Evolutionary conservation across 2,797 vertebrate genomes (phyloP), one percentile per base, ranked within the genome.

Genomic region (Phrynocephalus vlangalii): DNA sequence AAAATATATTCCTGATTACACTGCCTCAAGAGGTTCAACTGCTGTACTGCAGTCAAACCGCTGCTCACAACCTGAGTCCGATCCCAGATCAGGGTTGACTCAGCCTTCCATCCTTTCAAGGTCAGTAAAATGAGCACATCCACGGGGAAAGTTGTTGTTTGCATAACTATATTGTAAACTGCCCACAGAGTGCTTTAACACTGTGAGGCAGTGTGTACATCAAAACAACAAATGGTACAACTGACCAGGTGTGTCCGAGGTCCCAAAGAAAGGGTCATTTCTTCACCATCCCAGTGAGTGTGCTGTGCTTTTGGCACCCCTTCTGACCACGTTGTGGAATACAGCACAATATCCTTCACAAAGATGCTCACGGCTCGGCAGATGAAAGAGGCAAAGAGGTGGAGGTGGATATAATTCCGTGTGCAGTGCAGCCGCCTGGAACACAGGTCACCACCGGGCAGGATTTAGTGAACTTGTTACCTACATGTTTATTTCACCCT

Each of bases 321-420:
- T 0, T 73, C 20, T 70, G 80, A 67, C 44, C 26, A 70, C 0
- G 92, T 89, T 38, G 96, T 91, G 0, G 96, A 96, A 95, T 98
- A 97, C 81, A 99, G 97, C 70, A 98, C 98, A 0, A 96, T 24
- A 3, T 99, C 98, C 94, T 98, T 99, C 84, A 98, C 95, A 0
- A 99, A 99, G 94, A 98, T 98, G 94, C 98, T 99, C 89, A 97
- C 89, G 0, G 98, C 98, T 38, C 98, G 97, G 94, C 97, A 98
- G 87, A 99, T 97, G 95, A 98, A 99, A 91, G 98, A 99, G 83
- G 97, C 92, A 93, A 99, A 99, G 90, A 99, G 98, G 93, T 99
- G 98, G 28, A 98, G 94, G 89, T 99, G 98, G 96, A 99, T 99
- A 96, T 98, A 98, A 85, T 99, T 98, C 76, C 98, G 97, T 0